Evolutionary conservation across 1,140 invertebrate species (phyloP).

Genomic region (Cherax quadricarinatus): DNA sequence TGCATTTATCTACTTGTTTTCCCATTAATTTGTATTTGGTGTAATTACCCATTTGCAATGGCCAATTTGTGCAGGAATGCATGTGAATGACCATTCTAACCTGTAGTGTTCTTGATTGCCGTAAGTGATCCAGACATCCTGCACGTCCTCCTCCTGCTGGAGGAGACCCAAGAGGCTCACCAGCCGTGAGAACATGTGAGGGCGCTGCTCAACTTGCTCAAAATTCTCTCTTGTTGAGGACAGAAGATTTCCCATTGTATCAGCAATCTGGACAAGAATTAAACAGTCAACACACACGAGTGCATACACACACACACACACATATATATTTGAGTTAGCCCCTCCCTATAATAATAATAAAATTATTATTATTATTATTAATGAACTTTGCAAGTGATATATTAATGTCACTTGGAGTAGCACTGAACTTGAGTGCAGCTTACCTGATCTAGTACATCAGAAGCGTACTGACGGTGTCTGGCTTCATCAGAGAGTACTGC

Average conservation of each 20-base stretch:
- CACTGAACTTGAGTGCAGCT: neutral
- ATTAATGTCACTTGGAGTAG: no score
- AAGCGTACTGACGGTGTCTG: neutral
- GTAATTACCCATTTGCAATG: no score
- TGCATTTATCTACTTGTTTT: no score
- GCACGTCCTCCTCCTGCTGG: neutral
- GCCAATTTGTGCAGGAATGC: neutral
- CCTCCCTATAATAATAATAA: no score
- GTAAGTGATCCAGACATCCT: conserved; percentile 36
- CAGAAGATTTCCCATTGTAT: neutral
- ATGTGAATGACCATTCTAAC: neutral
- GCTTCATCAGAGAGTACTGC: neutral
- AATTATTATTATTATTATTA: no score
- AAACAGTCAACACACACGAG: no score
- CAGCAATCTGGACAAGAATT: conserved; percentile 12
- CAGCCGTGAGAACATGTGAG: conserved; percentile 25
- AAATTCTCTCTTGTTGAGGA: neutral
- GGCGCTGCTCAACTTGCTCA: neutral
- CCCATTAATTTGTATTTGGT: no score
- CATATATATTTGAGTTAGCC: no score
- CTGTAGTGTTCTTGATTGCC: conserved; percentile 4
- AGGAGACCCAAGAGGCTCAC: conserved; percentile 11
- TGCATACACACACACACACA: no score
- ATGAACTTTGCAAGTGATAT: no score
- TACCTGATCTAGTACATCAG: conserved; percentile 2